Evolutionary conservation across 1,140 invertebrate genomes (phyloP).

Genomic region (Heliothis subflexa): DNA sequence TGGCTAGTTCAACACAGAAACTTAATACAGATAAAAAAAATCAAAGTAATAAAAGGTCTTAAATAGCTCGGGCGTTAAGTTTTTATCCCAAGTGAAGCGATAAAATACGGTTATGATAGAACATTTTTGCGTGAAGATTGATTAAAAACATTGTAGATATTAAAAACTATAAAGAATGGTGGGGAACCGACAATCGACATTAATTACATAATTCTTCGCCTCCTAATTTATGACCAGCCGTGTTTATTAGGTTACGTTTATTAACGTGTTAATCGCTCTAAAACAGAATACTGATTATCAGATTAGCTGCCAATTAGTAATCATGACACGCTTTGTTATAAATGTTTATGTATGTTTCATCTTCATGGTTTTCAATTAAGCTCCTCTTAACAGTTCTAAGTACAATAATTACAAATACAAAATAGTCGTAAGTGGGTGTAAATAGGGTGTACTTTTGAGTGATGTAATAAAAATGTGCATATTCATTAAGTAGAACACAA

Average conservation of each 20-base stretch:
- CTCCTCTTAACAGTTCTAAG: conserved; percentile 10
- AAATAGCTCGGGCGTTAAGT: no score
- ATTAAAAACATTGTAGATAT: not conserved
- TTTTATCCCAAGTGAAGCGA: no score
- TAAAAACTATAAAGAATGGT: no score
- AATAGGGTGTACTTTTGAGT: conserved; percentile 5
- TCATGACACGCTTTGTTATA: conserved; percentile 30
- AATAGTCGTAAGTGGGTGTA: conserved; percentile 11
- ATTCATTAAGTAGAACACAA: conserved; percentile 23
- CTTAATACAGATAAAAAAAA: no score
- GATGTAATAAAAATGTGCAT: not conserved
- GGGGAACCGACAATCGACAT: not conserved
- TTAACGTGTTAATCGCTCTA: conserved; percentile 38
- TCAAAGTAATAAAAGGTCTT: not conserved
- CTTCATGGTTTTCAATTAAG: not conserved
- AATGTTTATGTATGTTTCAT: conserved; percentile 14
- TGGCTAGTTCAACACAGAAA: no score
- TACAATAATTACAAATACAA: not conserved
- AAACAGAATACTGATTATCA: conserved; percentile 39
- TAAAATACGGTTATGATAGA: no score
- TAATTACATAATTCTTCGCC: not conserved
- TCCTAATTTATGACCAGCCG: conserved; percentile 8
- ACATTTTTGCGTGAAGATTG: no score
- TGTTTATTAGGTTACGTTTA: conserved; percentile 23
- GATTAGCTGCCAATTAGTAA: conserved; percentile 30